These are phyloP conservation scores for Myioborus miniatus DNA, from an alignment of 2,797 vertebrate genomes.

Conservation along the genomic window DNA sequence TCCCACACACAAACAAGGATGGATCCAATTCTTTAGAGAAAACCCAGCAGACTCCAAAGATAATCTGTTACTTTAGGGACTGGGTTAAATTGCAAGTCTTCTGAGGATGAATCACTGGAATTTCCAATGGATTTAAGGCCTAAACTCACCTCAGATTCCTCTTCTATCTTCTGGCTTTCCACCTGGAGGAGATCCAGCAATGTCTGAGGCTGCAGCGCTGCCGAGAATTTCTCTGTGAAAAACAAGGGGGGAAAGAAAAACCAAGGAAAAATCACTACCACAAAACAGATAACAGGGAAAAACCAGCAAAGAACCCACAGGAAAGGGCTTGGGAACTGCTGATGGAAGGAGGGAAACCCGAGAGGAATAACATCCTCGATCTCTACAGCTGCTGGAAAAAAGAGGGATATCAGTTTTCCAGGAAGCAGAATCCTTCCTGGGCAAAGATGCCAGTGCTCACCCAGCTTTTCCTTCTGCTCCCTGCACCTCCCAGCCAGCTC, in stretches of 20 bases:
- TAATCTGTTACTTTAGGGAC: not conserved
- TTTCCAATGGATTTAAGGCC: not conserved
- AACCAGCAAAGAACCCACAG: not conserved
- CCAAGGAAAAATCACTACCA: not conserved
- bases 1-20: not conserved
- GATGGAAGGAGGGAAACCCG: not conserved
- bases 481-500: conserved; percentile 81
- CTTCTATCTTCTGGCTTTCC: conserved; percentile 88
- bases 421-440: not conserved
- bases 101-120: not conserved
- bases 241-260: not conserved
- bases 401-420: not conserved
- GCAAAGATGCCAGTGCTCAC: conserved; percentile 56
- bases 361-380: rapidly evolving
- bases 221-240: conserved; percentile 83
- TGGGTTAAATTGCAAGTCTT: not conserved
- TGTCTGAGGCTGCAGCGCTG: conserved; percentile 80
- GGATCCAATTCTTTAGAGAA: not conserved
- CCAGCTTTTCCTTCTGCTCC: conserved; percentile 85
- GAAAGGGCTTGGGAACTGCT: not conserved
- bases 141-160: conserved; percentile 88
- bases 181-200: conserved; percentile 87
- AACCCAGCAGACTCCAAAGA: not conserved
- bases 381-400: not conserved
- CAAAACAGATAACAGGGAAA: not conserved